phyloP scores from a whole-genome alignment of 2,888 invertebrate genomes.

The Aphelenchoides bicaudatus region DNA sequence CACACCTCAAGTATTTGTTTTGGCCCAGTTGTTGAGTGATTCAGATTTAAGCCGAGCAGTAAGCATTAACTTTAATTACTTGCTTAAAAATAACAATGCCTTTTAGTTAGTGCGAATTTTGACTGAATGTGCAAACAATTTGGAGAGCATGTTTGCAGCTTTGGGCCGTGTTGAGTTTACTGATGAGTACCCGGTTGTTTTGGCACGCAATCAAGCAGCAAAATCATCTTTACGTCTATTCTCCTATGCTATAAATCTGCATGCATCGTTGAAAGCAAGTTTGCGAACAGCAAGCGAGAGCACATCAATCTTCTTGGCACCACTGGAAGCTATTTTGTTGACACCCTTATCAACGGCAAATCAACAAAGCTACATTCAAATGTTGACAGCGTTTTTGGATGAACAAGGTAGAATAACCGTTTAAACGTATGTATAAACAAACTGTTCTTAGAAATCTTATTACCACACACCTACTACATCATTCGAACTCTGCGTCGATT shows the following conservation, averaged over 20 bases:
- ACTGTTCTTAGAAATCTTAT: constrained; percentile 30
- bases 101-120: constrained; percentile 42
- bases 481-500: constrained; percentile 46
- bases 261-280: neutral
- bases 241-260: neutral
- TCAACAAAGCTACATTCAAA: constrained; percentile 26
- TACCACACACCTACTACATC: constrained; percentile 43
- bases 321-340: constrained; percentile 46
- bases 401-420: neutral
- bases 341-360: constrained; percentile 35
- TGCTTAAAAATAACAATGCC: neutral
- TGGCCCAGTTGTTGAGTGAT: constrained; percentile 52
- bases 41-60: constrained; percentile 36
- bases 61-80: neutral
- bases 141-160: constrained; percentile 9
- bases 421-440: neutral
- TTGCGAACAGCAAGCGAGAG: neutral
- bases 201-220: constrained; percentile 5
- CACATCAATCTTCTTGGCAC: constrained; percentile 34
- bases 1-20: constrained; percentile 39
- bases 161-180: constrained; percentile 7
- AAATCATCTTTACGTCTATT: neutral
- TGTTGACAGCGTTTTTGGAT: constrained; percentile 28
- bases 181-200: neutral
- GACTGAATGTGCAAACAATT: constrained; percentile 34